Percentiles rank a stretch among this genome's conserved stretches.
phyloP scores from a whole-genome alignment of 1,140 invertebrate species.

The Phenacoccus solenopsis region DNA sequence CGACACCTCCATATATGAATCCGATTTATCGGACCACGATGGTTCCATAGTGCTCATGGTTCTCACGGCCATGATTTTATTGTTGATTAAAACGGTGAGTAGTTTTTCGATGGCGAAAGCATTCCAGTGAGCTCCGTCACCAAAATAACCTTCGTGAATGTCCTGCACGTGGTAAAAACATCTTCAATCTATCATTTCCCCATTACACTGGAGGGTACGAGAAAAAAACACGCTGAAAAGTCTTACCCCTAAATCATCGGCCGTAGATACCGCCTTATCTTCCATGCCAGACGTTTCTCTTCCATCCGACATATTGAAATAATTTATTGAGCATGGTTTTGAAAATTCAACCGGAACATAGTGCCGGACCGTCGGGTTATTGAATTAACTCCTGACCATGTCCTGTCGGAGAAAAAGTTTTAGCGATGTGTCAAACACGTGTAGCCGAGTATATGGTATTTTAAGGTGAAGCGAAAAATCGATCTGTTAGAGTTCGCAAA shows the following conservation, averaged over 20 bases:
- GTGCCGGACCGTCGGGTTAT: not conserved
- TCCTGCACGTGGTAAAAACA: not conserved
- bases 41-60: not conserved
- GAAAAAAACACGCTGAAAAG: not conserved
- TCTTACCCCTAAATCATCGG: not conserved
- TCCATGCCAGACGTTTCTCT: slow-evolving; percentile 11
- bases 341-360: not conserved
- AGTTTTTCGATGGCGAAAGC: not conserved
- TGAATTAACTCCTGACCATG: not conserved
- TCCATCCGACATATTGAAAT: slow-evolving; percentile 12
- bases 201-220: not conserved
- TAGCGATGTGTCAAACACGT: too few relatives aligned
- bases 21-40: not conserved
- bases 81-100: not conserved
- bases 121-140: not conserved
- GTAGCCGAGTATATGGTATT: too few relatives aligned
- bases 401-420: not conserved
- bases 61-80: not conserved
- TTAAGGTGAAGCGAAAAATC: too few relatives aligned
- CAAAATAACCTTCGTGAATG: not conserved
- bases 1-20: not conserved
- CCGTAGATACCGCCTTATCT: slow-evolving; percentile 5
- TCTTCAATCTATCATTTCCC: not conserved
- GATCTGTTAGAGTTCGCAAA: too few relatives aligned
- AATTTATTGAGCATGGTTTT: not conserved